Evolutionary conservation across 2,888 invertebrate genomes (phyloP).

Genomic region (Cantharis lateralis): DNA sequence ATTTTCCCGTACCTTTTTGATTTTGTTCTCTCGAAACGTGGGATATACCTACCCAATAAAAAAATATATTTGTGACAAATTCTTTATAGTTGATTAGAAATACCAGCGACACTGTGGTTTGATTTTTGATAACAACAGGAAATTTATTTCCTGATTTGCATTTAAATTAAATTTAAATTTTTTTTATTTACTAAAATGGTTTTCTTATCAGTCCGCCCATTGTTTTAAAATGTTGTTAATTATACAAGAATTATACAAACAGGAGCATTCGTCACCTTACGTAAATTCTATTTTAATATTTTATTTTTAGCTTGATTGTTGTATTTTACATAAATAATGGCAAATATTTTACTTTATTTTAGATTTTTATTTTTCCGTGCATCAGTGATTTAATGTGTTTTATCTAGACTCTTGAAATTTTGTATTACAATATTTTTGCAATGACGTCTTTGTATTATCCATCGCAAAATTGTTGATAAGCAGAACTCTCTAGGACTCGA

Average conservation of each 20-base stretch:
- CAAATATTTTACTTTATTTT: background rate
- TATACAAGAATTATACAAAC: background rate
- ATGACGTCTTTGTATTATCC: background rate
- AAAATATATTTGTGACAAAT: background rate
- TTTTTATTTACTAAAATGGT: background rate
- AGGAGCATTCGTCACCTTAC: background rate
- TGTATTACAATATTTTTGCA: background rate
- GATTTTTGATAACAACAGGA: background rate
- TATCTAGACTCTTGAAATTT: background rate
- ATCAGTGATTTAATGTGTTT: background rate
- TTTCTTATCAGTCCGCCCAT: background rate
- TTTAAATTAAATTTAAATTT: background rate
- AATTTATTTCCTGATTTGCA: background rate
- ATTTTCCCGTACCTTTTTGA: background rate
- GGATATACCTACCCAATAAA: background rate
- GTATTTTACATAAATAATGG: background rate
- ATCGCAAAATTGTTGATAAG: background rate
- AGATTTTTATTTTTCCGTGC: background rate
- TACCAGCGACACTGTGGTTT: background rate
- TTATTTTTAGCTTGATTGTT: conserved; percentile 15
- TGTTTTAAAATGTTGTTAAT: background rate
- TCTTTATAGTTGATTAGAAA: background rate
- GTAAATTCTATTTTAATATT: conserved; percentile 15
- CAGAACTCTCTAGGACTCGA: background rate
- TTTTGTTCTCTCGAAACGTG: background rate